Conservation (phyloP, 2,797 vertebrate genomes). For the Mus minutoides region DNA sequence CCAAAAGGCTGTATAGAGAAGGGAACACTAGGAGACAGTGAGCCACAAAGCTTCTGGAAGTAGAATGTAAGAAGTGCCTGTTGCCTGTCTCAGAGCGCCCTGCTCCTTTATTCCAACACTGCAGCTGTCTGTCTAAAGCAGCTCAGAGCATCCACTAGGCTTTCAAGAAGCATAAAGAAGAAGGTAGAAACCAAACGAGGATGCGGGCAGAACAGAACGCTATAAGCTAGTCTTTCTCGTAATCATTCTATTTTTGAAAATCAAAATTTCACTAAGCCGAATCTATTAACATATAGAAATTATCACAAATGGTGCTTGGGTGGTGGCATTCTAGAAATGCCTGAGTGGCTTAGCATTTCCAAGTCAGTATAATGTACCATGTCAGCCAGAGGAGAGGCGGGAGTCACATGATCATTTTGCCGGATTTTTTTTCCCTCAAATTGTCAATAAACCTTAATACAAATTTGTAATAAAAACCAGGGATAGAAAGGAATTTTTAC, state of each 20-base stretch:
- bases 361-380: slow-evolving; percentile 20
- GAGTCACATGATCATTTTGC: background rate
- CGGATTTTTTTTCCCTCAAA: background rate
- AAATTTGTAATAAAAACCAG: slow-evolving; percentile 51
- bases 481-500: slow-evolving; percentile 36
- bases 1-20: slow-evolving; percentile 16
- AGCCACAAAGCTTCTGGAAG: slow-evolving; percentile 2
- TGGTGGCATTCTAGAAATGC: background rate
- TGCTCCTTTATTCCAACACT: slow-evolving; percentile 3
- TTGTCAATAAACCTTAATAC: slow-evolving; percentile 42
- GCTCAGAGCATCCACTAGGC: slow-evolving; percentile 7
- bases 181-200: slow-evolving; percentile 1
- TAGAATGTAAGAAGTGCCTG: slow-evolving; percentile 7
- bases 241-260: background rate
- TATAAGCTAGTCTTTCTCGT: background rate
- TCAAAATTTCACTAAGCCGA: background rate
- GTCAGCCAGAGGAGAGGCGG: background rate
- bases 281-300: background rate
- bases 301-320: background rate
- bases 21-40: background rate
- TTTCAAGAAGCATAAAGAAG: slow-evolving; percentile 18
- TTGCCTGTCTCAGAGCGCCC: background rate
- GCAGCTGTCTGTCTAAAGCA: background rate
- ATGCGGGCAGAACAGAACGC: slow-evolving; percentile 43
- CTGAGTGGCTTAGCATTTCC: background rate